Percentiles rank a stretch among this genome's conserved stretches.
Evolutionary conservation across 2,888 invertebrate genomes (phyloP).

Genomic region (Tetragonula carbonaria): DNA sequence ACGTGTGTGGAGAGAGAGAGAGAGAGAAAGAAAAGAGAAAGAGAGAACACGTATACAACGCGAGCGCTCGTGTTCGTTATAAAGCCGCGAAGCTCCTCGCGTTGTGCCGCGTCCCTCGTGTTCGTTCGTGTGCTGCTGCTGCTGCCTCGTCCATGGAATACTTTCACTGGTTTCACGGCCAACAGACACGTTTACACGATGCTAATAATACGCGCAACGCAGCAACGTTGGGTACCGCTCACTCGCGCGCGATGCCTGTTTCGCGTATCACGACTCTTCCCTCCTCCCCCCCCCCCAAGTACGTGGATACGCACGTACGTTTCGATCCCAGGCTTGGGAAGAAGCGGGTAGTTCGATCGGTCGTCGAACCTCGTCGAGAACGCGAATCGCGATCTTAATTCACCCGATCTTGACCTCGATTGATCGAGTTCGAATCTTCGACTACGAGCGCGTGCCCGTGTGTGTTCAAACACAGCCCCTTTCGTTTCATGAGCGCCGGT

Average conservation of each 20-base stretch:
- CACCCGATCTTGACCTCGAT: constrained; percentile 47
- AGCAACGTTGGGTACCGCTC: constrained; percentile 57
- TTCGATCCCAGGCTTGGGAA: not conserved
- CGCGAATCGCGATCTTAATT: constrained; percentile 35
- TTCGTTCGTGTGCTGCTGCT: constrained; percentile 22
- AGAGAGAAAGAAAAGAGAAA: not conserved
- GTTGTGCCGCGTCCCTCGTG: constrained; percentile 26
- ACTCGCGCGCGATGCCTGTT: constrained; percentile 16
- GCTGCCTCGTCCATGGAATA: constrained; percentile 74
- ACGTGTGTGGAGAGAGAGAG: not conserved
- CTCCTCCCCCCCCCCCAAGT: too few species aligned
- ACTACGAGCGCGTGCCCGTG: not conserved
- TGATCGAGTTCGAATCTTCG: not conserved
- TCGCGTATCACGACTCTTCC: not conserved
- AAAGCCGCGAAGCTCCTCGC: constrained; percentile 27
- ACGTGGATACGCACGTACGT: not conserved
- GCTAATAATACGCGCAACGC: constrained; percentile 77
- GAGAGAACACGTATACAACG: not conserved
- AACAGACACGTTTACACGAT: constrained; percentile 81
- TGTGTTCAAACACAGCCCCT: not conserved
- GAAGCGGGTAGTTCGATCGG: constrained; percentile 11
- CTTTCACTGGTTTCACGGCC: constrained; percentile 84
- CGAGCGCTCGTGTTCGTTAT: constrained; percentile 45
- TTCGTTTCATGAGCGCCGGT: not conserved
- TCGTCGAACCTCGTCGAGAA: constrained; percentile 51